Evolutionary conservation across 1,140 invertebrate species (phyloP), one percentile per base, ranked within the genome.

Genomic region (Macrostomum lignano): DNA sequence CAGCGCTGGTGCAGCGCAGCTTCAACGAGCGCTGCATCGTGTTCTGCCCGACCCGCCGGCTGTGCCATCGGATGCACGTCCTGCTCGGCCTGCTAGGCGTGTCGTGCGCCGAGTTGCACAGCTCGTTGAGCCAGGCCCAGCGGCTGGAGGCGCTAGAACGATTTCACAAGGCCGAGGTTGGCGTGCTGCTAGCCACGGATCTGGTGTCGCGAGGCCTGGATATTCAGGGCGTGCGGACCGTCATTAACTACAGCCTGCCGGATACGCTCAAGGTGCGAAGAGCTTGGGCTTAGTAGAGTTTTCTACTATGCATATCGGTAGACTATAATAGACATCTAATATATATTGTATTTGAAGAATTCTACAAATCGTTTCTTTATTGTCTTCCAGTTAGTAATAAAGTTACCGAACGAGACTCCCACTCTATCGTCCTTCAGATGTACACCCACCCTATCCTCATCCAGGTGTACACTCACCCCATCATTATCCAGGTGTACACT

Each of bases 201-300:
- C 82, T 96, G 11, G 88, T 86, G 9, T 82, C 88, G 0, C 62
- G 88, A 39, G 88, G 88, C 25, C 58, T 98, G 17, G 88, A 98
- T 58, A 91, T 96, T 49, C 74, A 77, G 3, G 67, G 71, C 46
- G 70, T 96, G 2, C 67, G 91, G 41, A 77, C 91, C 47, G 84
- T 96, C 3, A 69, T 96, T 44, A 88, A 98, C 56, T 96, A 91
- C 61, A 82, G 96, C 61, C 74, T 86, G 5, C 86, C 88, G 0
- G 66, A 71, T 45, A 91, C 82, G 11, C 73, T 75, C 20, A 84
- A 96, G 62, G 72, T 74, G 40, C n/a, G n/a, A n/a, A n/a, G n/a
- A n/a, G n/a, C n/a, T n/a, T n/a, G n/a, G 37, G 37, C 33, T 22
- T 7, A 22, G 14, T 5, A 20, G 13, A 21, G 40, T 31, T 33